Conservation (phyloP, 2,113 vertebrate genomes). For the Chionomys nivalis region DNA sequence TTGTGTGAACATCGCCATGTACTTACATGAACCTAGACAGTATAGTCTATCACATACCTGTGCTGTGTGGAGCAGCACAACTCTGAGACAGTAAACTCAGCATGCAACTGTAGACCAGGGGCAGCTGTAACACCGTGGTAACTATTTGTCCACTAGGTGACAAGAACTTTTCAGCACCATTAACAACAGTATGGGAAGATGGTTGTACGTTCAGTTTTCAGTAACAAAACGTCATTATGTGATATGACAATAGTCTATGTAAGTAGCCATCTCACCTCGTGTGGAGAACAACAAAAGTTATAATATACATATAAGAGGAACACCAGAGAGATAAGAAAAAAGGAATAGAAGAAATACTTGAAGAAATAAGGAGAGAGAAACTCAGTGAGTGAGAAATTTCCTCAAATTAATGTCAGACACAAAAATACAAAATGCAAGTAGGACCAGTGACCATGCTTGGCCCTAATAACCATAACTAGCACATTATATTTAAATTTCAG, state of each 20-base stretch:
- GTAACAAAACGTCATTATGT: background rate
- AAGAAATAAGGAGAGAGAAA: background rate
- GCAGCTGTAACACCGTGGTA: background rate
- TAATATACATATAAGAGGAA: background rate
- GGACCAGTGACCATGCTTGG: background rate
- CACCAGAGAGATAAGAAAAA: background rate
- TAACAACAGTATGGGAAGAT: background rate
- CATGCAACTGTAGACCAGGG: background rate
- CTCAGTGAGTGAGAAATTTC: background rate
- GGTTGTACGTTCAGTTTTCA: background rate
- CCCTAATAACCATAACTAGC: background rate
- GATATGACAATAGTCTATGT: background rate
- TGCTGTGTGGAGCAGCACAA: background rate
- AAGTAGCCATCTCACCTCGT: background rate
- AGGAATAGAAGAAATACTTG: background rate
- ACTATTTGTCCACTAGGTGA: background rate
- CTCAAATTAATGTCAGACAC: background rate
- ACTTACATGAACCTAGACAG: too few relatives aligned
- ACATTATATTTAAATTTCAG: background rate
- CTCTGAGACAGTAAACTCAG: background rate
- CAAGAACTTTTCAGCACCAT: background rate
- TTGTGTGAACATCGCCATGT: background rate
- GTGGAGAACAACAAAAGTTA: background rate
- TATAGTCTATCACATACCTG: background rate
- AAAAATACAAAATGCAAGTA: background rate